phyloP scores from a whole-genome alignment of 2,113 vertebrate species.

The Alces alces region DNA sequence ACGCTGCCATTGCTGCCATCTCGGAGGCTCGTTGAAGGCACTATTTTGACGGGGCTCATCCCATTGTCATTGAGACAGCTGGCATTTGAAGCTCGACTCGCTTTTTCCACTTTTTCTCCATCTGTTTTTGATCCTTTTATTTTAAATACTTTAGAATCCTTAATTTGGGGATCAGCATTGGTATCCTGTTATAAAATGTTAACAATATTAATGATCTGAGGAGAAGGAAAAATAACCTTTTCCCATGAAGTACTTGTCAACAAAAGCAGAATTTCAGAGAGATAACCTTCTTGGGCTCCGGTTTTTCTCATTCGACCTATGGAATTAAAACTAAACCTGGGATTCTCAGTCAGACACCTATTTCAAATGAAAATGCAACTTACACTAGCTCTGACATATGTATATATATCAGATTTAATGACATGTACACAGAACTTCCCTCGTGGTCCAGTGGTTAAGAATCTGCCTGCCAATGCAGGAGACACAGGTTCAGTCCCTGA shows the following conservation, averaged over 20 bases:
- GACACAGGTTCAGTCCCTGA: neutral
- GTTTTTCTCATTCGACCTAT: neutral
- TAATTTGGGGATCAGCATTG: slow-evolving; percentile 66
- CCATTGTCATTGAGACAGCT: slow-evolving; percentile 52
- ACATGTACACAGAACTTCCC: neutral
- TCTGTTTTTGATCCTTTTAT: slow-evolving; percentile 69
- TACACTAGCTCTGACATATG: neutral
- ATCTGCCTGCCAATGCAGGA: neutral
- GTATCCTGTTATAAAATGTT: slow-evolving; percentile 76
- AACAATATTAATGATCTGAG: slow-evolving; percentile 21
- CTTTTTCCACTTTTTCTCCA: slow-evolving; percentile 70
- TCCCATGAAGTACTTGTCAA: neutral
- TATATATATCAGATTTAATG: neutral
- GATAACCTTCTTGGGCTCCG: neutral
- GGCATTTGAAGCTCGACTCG: slow-evolving; percentile 50
- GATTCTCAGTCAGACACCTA: slow-evolving; percentile 26
- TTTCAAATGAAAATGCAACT: neutral
- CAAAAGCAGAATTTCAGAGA: neutral
- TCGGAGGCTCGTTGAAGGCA: slow-evolving; percentile 66
- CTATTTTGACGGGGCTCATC: slow-evolving; percentile 51
- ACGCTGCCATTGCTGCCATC: slow-evolving; percentile 66
- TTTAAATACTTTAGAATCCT: slow-evolving; percentile 74
- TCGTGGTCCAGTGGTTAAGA: neutral
- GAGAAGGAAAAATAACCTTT: neutral
- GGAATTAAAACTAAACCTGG: slow-evolving; percentile 33